phyloP scores from a whole-genome alignment of 2,113 vertebrate genomes.

The Cyphomyrus plagiostoma region DNA sequence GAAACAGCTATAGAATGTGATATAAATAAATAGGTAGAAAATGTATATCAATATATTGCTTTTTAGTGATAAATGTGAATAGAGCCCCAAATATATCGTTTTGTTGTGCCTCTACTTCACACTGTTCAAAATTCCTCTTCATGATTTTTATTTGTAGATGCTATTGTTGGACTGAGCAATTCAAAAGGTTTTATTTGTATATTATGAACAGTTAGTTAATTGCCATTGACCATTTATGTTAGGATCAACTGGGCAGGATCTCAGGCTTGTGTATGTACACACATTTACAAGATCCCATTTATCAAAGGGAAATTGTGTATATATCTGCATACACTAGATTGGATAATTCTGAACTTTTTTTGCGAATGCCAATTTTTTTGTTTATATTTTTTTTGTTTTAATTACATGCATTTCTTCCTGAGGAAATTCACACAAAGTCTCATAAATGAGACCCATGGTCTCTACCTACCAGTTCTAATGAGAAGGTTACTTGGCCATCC shows the following conservation, averaged over 20 bases:
- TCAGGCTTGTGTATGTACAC: neutral
- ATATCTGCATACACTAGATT: neutral
- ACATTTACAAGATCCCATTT: neutral
- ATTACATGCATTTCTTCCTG: neutral
- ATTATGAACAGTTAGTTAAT: neutral
- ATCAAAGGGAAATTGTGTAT: neutral
- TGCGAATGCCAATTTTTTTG: neutral
- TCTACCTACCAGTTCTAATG: neutral
- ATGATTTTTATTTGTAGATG: neutral
- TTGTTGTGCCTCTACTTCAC: neutral
- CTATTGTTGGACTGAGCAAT: neutral
- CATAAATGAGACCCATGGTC: neutral
- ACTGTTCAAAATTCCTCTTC: neutral
- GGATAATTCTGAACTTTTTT: neutral
- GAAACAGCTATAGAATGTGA: no score
- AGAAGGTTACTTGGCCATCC: neutral
- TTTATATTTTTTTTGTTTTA: neutral
- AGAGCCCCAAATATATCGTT: neutral
- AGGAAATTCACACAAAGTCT: neutral
- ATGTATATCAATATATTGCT: no score
- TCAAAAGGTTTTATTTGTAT: neutral
- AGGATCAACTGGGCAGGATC: neutral
- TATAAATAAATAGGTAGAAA: no score
- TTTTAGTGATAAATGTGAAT: no score
- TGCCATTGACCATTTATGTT: neutral